phyloP scores from a whole-genome alignment of 2,888 invertebrate genomes.

The Amphipoea lucens region DNA sequence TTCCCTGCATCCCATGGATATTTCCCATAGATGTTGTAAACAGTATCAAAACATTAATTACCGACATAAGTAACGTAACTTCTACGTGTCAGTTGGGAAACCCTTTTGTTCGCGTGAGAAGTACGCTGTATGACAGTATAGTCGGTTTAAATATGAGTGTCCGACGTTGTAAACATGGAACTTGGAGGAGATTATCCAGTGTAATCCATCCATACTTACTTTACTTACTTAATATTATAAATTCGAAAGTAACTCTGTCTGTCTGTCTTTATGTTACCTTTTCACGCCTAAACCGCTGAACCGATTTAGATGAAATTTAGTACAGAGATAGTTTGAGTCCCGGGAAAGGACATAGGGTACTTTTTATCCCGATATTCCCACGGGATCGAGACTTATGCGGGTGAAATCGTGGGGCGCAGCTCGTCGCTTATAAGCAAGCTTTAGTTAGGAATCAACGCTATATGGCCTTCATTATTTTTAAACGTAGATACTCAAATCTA shows the following conservation, averaged over 20 bases:
- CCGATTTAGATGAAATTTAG: too few species aligned
- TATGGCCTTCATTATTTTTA: not conserved
- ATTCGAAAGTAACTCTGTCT: too few species aligned
- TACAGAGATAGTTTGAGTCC: too few species aligned
- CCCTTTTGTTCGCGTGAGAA: slow-evolving; percentile 54
- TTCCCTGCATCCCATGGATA: slow-evolving; percentile 51
- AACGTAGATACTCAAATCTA: not conserved
- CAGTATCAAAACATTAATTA: slow-evolving; percentile 56
- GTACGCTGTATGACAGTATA: slow-evolving; percentile 1
- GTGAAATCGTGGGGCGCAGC: too few species aligned
- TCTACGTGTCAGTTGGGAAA: slow-evolving; percentile 40
- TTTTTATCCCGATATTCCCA: too few species aligned
- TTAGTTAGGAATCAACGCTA: not conserved
- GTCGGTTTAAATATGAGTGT: not conserved
- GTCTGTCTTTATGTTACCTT: too few species aligned
- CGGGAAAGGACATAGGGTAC: too few species aligned
- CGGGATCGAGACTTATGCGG: too few species aligned
- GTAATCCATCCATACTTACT: not conserved
- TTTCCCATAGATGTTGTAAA: slow-evolving; percentile 60
- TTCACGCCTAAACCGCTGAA: too few species aligned
- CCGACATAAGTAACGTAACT: slow-evolving; percentile 32
- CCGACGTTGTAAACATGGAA: not conserved
- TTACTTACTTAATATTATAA: too few species aligned
- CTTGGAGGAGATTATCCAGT: not conserved
- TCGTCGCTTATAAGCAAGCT: not conserved